Percentiles rank a stretch among this genome's conserved stretches.
Evolutionary conservation across 92 coral and sea anemone species (phyloP).

Genomic region (Porites divaricata): DNA sequence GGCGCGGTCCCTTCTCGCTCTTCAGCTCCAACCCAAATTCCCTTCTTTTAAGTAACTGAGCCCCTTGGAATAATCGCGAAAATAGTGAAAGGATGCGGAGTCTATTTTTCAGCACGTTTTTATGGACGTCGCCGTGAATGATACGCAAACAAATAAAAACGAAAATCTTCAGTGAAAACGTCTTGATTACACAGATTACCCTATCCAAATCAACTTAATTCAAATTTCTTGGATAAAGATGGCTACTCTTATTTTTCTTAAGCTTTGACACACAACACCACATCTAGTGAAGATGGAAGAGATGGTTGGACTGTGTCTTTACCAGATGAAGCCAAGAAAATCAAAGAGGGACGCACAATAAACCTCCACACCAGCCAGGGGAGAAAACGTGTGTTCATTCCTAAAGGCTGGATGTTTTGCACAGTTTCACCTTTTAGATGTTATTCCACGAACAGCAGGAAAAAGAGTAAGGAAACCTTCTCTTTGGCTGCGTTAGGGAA

Average conservation of each 20-base stretch:
- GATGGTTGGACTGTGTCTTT: not conserved
- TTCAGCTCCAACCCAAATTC: too few relatives aligned
- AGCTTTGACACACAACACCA: constrained; percentile 15
- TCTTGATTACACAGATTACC: too few relatives aligned
- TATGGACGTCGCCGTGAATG: too few relatives aligned
- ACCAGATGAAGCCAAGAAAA: not conserved
- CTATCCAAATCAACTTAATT: not conserved
- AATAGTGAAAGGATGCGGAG: too few relatives aligned
- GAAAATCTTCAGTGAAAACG: too few relatives aligned
- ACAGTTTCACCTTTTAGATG: constrained; percentile 63
- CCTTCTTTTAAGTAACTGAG: too few relatives aligned
- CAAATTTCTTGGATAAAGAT: not conserved
- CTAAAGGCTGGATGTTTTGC: constrained; percentile 81
- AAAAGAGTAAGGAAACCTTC: constrained; percentile 7
- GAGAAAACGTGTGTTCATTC: constrained; percentile 65
- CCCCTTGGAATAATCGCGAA: too few relatives aligned
- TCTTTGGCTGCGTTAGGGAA: not conserved
- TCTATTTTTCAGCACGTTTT: too few relatives aligned
- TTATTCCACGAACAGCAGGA: constrained; percentile 46
- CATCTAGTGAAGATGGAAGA: not conserved
- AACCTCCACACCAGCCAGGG: constrained; percentile 56
- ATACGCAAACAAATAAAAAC: too few relatives aligned
- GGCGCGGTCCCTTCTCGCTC: too few relatives aligned
- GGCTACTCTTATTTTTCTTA: not conserved
- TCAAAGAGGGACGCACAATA: constrained; percentile 55